Percentiles rank a stretch among this genome's conserved stretches.
Evolutionary conservation across 2,113 vertebrate genomes (phyloP).

Genomic region (Hippopotamus amphibius): DNA sequence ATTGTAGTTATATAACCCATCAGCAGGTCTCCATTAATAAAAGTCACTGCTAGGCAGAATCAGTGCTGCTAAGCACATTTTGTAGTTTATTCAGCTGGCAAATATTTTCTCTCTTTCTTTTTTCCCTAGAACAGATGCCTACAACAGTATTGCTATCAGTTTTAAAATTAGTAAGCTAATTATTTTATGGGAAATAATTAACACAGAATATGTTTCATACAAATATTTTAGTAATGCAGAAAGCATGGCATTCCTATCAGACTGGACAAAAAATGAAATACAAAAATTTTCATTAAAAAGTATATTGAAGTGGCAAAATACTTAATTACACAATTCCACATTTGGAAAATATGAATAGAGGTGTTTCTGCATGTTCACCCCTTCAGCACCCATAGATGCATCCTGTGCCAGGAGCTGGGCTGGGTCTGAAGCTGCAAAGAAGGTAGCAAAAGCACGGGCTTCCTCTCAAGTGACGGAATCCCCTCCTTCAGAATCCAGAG

Average conservation of each 20-base stretch:
- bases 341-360: not conserved
- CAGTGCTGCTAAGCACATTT: not conserved
- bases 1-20: conserved; percentile 16
- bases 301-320: not conserved
- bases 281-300: conserved; percentile 21
- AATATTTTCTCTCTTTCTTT: not conserved
- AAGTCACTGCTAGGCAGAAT: not conserved
- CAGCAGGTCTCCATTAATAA: conserved; percentile 36
- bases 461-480: not conserved
- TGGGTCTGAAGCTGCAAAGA: not conserved
- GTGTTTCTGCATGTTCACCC: not conserved
- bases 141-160: conserved; percentile 28
- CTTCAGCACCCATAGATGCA: not conserved
- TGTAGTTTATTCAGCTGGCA: conserved; percentile 56
- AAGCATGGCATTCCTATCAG: not conserved
- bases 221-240: conserved; percentile 42
- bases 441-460: not conserved
- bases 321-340: conserved; percentile 35
- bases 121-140: conserved; percentile 36
- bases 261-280: not conserved
- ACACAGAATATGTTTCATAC: conserved; percentile 19
- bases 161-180: conserved; percentile 20
- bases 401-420: not conserved
- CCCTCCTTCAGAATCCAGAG: not conserved
- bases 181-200: conserved; percentile 39